Percentiles rank a stretch among this genome's conserved stretches.
These are phyloP conservation scores for Sternarchorhynchus goeldii DNA, from an alignment of 2,797 vertebrate species.

Conservation along the genomic window DNA sequence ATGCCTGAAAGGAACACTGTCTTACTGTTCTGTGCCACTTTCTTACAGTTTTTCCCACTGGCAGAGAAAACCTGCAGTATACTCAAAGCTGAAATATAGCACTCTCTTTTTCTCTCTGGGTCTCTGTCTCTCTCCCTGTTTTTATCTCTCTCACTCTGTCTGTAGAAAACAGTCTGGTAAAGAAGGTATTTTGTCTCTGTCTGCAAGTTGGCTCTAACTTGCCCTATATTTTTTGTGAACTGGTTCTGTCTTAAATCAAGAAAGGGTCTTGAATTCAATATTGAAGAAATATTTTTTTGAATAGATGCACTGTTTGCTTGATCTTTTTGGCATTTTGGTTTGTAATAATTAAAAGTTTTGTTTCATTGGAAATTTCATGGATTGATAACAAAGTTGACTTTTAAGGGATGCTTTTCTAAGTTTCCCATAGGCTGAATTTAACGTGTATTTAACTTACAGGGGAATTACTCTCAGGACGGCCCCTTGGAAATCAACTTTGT, in stretches of 20 bases:
- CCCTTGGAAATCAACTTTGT: not conserved
- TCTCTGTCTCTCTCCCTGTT: not conserved
- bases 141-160: conserved; percentile 11
- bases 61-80: conserved; percentile 21
- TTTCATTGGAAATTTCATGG: not conserved
- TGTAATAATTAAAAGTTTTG: not conserved
- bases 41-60: not conserved
- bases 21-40: no score
- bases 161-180: not conserved
- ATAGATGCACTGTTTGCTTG: conserved; percentile 41
- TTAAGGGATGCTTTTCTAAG: conserved; percentile 4
- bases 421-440: not conserved
- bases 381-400: conserved; percentile 1
- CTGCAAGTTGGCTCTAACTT: not conserved
- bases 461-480: not conserved
- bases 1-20: no score
- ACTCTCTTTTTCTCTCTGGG: no score
- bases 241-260: conserved; percentile 39
- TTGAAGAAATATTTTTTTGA: conserved; percentile 46
- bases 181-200: not conserved
- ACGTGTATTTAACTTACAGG: not conserved
- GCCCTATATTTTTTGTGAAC: not conserved
- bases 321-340: conserved; percentile 28
- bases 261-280: conserved; percentile 15
- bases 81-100: not conserved